Evolutionary conservation across 2,888 invertebrate species (phyloP).

Genomic region (Conistra vaccinii): DNA sequence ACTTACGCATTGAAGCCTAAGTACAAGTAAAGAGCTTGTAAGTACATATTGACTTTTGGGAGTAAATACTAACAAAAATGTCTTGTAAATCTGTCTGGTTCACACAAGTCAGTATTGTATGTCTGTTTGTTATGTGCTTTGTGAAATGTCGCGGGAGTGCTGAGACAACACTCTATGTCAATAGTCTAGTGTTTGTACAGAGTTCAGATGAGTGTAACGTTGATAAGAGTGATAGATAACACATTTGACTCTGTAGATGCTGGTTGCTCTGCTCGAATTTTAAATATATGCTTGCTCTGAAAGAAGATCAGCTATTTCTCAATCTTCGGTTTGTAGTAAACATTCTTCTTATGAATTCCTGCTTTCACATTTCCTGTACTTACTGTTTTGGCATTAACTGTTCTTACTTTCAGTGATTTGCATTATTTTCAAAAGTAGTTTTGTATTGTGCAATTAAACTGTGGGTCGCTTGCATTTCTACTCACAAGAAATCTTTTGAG

Average conservation of each 20-base stretch:
- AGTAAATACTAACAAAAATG: constrained; percentile 23
- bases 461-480: constrained; percentile 28
- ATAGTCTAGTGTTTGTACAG: constrained; percentile 29
- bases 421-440: constrained; percentile 23
- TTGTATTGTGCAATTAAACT: constrained; percentile 10
- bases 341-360: background rate
- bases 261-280: background rate
- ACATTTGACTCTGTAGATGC: background rate
- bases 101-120: constrained; percentile 28
- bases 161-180: constrained; percentile 35
- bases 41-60: constrained; percentile 7
- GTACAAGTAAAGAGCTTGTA: background rate
- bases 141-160: constrained; percentile 49
- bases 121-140: constrained; percentile 47
- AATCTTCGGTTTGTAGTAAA: background rate
- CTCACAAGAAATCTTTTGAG: constrained; percentile 40
- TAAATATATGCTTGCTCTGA: background rate
- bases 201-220: constrained; percentile 12
- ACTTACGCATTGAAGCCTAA: background rate
- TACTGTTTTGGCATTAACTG: background rate
- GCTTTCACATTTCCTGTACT: background rate
- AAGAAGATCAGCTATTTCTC: background rate
- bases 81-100: constrained; percentile 25
- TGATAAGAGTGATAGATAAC: constrained; percentile 15
- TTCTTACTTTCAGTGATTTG: constrained; percentile 10